These are phyloP conservation scores for Paramacrobiotus metropolitanus DNA, from an alignment of 1,140 invertebrate genomes.

Conservation along the genomic window DNA sequence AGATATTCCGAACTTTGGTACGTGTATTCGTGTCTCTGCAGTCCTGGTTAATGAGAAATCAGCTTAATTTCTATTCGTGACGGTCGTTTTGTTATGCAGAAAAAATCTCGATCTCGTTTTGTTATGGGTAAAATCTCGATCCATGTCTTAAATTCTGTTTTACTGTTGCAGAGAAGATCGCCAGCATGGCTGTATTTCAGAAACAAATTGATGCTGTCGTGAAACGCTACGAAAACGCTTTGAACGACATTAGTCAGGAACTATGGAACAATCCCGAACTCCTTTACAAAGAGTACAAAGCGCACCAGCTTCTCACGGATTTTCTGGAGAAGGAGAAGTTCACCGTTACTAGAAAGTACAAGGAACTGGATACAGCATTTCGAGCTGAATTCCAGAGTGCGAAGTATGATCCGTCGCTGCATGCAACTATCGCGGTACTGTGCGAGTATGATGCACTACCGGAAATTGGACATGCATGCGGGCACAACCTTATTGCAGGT, in stretches of 20 bases:
- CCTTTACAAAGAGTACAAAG: constrained; percentile 17
- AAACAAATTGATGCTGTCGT: too few relatives aligned
- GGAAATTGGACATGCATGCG: constrained; percentile 25
- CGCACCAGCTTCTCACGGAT: constrained; percentile 18
- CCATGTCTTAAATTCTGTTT: too few relatives aligned
- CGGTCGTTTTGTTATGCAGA: too few relatives aligned
- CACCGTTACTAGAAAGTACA: constrained; percentile 17
- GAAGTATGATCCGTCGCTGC: constrained; percentile 9
- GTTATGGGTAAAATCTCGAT: too few relatives aligned
- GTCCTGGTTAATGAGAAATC: too few relatives aligned
- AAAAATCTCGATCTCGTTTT: too few relatives aligned
- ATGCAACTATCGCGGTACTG: constrained; percentile 18
- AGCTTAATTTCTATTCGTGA: too few relatives aligned
- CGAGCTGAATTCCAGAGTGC: constrained; percentile 14
- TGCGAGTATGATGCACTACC: constrained; percentile 27
- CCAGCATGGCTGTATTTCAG: too few relatives aligned
- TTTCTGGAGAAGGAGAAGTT: constrained; percentile 17
- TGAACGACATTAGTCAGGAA: constrained; percentile 8
- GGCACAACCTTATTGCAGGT: constrained; percentile 9
- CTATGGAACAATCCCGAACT: constrained; percentile 21
- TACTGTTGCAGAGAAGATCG: too few relatives aligned
- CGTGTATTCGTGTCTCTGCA: too few relatives aligned
- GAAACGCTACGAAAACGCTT: background rate
- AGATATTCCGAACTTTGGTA: too few relatives aligned
- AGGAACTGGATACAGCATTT: constrained; percentile 18